Evolutionary conservation across 2,797 vertebrate species (phyloP).

Genomic region (Lateolabrax maculatus): DNA sequence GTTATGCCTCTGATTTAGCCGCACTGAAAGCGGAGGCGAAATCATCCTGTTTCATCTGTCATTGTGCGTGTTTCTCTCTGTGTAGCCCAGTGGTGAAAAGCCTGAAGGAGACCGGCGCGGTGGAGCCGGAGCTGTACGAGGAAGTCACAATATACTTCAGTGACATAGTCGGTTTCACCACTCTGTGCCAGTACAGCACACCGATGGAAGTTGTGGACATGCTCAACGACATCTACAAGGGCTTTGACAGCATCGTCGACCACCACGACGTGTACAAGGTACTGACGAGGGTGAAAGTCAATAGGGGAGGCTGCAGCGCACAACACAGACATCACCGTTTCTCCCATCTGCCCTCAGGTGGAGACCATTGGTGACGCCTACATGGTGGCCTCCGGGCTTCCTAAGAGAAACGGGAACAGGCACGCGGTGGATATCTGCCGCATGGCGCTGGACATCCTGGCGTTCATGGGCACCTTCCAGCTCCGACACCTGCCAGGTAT

Average conservation of each 20-base stretch:
- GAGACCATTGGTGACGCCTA: constrained; percentile 98
- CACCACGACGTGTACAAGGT: constrained; percentile 99
- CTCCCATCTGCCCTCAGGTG: constrained; percentile 83
- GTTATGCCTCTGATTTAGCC: background rate
- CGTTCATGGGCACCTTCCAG: constrained; percentile 95
- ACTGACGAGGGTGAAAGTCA: background rate
- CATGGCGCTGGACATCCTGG: constrained; percentile 96
- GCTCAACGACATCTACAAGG: constrained; percentile 97
- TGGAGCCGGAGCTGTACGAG: constrained; percentile 95
- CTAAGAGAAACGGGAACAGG: constrained; percentile 92
- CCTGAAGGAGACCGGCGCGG: constrained; percentile 93
- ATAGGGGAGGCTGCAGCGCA: rapidly evolving
- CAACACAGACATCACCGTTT: background rate
- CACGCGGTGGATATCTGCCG: constrained; percentile 94
- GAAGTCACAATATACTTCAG: constrained; percentile 98
- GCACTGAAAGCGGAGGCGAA: background rate
- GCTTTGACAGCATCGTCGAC: constrained; percentile 95
- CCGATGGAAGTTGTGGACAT: constrained; percentile 99
- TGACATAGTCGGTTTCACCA: constrained; percentile 98
- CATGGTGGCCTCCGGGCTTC: constrained; percentile 96
- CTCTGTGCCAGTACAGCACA: constrained; percentile 96
- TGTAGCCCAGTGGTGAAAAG: constrained; percentile 94
- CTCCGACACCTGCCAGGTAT: constrained; percentile 93
- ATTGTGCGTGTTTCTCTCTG: constrained; percentile 15
- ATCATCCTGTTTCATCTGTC: background rate